These are phyloP conservation scores for Boulengeromyrus knoepffleri DNA, from an alignment of 2,113 vertebrate genomes.

Conservation along the genomic window DNA sequence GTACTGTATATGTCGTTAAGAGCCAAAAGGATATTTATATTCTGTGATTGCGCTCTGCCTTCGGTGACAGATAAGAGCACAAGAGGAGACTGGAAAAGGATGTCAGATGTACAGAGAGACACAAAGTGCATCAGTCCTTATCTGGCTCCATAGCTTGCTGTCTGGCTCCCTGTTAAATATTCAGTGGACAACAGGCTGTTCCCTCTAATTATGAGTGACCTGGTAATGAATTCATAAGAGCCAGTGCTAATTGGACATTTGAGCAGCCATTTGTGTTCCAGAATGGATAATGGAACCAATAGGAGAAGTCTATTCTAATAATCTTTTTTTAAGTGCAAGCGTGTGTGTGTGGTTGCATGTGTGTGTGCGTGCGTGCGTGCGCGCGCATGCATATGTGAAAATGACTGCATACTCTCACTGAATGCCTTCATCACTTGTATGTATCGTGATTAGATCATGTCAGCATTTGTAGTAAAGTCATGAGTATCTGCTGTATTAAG, in stretches of 20 bases:
- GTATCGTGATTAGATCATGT: not conserved
- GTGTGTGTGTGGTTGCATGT: not conserved
- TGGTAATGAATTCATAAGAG: constrained; percentile 51
- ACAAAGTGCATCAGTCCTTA: not conserved
- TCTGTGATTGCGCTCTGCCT: not conserved
- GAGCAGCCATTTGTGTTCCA: constrained; percentile 29
- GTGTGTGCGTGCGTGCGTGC: too few relatives aligned
- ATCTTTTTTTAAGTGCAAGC: not conserved
- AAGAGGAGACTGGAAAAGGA: not conserved
- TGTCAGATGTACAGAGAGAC: not conserved
- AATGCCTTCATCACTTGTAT: not conserved
- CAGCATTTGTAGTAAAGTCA: not conserved
- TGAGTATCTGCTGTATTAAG: not conserved
- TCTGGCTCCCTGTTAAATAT: constrained; percentile 50
- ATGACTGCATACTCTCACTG: not conserved
- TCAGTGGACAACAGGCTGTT: constrained; percentile 45
- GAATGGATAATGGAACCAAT: constrained; percentile 27
- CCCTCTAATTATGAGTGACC: constrained; percentile 50
- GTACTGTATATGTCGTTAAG: not conserved
- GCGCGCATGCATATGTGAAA: not conserved
- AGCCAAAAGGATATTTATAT: not conserved
- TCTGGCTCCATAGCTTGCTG: constrained; percentile 29
- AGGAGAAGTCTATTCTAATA: constrained; percentile 18
- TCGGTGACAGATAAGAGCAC: not conserved
- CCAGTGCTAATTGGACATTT: constrained; percentile 53